These are phyloP conservation scores for Pinctada fucata DNA, from an alignment of 2,888 invertebrate genomes.

Conservation along the genomic window DNA sequence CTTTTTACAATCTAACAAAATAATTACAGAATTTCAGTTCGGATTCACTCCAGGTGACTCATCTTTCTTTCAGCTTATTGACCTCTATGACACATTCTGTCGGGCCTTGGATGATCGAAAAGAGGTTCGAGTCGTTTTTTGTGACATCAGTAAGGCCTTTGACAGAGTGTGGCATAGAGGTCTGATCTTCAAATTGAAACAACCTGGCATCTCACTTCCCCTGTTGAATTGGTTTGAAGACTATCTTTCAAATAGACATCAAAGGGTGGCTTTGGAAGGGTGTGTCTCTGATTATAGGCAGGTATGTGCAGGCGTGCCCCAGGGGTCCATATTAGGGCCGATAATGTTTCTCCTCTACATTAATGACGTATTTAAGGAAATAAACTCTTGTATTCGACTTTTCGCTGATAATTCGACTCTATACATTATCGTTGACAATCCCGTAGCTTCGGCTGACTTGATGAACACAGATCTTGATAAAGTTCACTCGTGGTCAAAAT, in stretches of 20 bases:
- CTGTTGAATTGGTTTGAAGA: conserved; percentile 27
- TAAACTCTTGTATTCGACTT: background rate
- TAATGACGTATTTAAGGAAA: conserved; percentile 36
- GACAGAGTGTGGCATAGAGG: conserved; percentile 34
- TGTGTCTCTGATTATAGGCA: background rate
- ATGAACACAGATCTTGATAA: background rate
- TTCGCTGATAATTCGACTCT: background rate
- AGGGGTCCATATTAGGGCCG: conserved; percentile 20
- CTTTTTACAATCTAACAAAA: too few relatives aligned
- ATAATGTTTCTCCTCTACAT: conserved; percentile 33
- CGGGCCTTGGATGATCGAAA: conserved; percentile 26
- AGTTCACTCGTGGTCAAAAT: background rate
- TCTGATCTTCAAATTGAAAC: conserved; percentile 39
- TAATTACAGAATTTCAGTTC: too few relatives aligned
- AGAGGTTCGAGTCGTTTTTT: conserved; percentile 34
- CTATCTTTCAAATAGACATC: conserved; percentile 28
- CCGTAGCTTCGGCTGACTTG: background rate
- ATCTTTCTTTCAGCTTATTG: conserved; percentile 35
- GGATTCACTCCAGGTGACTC: conserved; percentile 32
- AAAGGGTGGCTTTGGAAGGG: conserved; percentile 20
- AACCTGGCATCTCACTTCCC: conserved; percentile 24
- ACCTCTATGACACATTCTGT: conserved; percentile 37
- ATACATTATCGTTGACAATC: conserved; percentile 5
- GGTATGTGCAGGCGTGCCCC: conserved; percentile 17
- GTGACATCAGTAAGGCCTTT: conserved; percentile 33